Percentiles rank a stretch among this genome's conserved stretches.
phyloP scores from a whole-genome alignment of 2,797 vertebrate genomes.

The Tragopan temminckii region DNA sequence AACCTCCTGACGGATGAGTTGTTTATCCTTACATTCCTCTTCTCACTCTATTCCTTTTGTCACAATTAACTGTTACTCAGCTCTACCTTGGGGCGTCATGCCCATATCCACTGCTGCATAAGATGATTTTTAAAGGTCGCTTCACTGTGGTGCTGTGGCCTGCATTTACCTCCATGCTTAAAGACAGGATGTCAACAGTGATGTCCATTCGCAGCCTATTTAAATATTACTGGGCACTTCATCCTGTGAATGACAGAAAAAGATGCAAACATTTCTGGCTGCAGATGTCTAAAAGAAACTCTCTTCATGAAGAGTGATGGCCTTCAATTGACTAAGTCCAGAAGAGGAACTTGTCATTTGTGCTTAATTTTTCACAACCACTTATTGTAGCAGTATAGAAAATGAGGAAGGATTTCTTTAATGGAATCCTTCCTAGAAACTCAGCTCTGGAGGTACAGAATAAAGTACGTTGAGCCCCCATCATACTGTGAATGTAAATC shows the following conservation, averaged over 20 bases:
- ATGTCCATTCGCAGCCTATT: conserved; percentile 30
- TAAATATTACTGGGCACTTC: neutral
- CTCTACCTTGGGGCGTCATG: neutral
- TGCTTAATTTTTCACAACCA: conserved; percentile 13
- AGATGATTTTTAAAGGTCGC: conserved; percentile 31
- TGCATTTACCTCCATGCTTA: neutral
- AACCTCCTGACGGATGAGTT: neutral
- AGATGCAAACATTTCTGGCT: neutral
- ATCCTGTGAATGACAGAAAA: neutral
- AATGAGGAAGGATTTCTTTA: conserved; percentile 13
- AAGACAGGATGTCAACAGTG: neutral
- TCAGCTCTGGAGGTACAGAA: neutral
- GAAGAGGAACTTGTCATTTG: neutral
- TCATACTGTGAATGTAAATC: neutral
- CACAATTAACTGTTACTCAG: neutral
- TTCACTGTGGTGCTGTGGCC: neutral
- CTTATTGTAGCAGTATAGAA: neutral
- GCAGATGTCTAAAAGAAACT: neutral
- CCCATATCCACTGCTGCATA: neutral
- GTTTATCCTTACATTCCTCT: neutral
- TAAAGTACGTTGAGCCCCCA: neutral
- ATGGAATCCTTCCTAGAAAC: neutral
- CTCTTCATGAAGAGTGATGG: neutral
- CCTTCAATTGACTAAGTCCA: neutral
- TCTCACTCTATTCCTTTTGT: neutral